Percentiles rank a stretch among this genome's conserved stretches.
Evolutionary conservation across 2,113 vertebrate genomes (phyloP).

Genomic region (Mobula hypostoma): DNA sequence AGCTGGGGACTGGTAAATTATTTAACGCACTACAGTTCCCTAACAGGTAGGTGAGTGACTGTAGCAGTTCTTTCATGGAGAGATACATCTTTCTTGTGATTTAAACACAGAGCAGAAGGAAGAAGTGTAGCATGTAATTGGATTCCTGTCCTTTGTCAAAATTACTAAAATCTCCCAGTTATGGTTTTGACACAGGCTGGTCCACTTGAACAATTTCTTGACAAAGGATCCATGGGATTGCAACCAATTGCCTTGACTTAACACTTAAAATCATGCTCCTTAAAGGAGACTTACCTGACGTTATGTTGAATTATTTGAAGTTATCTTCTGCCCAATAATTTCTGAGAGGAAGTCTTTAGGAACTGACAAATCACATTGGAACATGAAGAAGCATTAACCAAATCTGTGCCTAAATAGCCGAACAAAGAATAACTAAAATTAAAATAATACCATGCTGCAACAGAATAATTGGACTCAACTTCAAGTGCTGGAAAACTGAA

Average conservation of each 20-base stretch:
- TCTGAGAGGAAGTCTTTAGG: neutral
- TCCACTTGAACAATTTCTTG: neutral
- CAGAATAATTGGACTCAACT: neutral
- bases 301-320: neutral
- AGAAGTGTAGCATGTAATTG: conserved; percentile 21
- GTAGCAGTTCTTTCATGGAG: neutral
- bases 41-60: neutral
- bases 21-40: neutral
- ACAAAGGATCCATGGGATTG: neutral
- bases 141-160: neutral
- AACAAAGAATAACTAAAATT: neutral
- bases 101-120: conserved; percentile 1
- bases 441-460: neutral
- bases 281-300: neutral
- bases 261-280: neutral
- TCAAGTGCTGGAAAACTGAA: too few relatives aligned
- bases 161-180: neutral
- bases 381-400: neutral
- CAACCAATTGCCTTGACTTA: neutral
- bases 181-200: neutral
- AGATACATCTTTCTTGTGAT: neutral
- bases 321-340: neutral
- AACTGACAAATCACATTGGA: neutral
- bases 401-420: neutral
- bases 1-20: neutral